phyloP scores from a whole-genome alignment of 1,140 invertebrate genomes.

The Psilanteris sp. region DNA sequence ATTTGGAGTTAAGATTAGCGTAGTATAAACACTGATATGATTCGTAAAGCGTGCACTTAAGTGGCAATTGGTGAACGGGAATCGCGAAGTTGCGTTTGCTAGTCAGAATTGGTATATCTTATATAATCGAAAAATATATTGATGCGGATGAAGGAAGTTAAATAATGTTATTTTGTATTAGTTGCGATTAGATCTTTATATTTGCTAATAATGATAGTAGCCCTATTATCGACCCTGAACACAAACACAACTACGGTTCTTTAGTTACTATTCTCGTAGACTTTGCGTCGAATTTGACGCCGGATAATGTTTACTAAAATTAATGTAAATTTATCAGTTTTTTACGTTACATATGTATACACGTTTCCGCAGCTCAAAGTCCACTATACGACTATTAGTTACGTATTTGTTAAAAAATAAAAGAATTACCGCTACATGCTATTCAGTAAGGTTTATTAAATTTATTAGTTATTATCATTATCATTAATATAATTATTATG shows the following conservation, averaged over 20 bases:
- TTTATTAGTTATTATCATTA: constrained; percentile 61
- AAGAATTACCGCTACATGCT: constrained; percentile 66
- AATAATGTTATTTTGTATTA: constrained; percentile 54
- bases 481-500: constrained; percentile 67
- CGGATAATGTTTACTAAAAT: constrained; percentile 44
- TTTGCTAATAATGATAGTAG: constrained; percentile 44
- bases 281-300: constrained; percentile 49
- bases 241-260: constrained; percentile 76
- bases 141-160: constrained; percentile 25
- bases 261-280: constrained; percentile 78
- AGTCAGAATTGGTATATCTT: constrained; percentile 78
- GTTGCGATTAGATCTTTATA: constrained; percentile 53
- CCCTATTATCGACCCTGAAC: constrained; percentile 65
- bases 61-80: constrained; percentile 66
- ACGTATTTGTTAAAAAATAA: constrained; percentile 59
- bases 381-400: constrained; percentile 65
- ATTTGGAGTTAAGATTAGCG: constrained; percentile 12
- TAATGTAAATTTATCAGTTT: constrained; percentile 54
- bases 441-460: constrained; percentile 65
- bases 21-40: constrained; percentile 40
- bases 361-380: constrained; percentile 63
- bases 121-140: constrained; percentile 54
- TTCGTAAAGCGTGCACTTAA: constrained; percentile 27
- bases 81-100: constrained; percentile 74
- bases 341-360: constrained; percentile 60